phyloP scores from a whole-genome alignment of 1,140 invertebrate genomes.

The Conus betulinus region DNA sequence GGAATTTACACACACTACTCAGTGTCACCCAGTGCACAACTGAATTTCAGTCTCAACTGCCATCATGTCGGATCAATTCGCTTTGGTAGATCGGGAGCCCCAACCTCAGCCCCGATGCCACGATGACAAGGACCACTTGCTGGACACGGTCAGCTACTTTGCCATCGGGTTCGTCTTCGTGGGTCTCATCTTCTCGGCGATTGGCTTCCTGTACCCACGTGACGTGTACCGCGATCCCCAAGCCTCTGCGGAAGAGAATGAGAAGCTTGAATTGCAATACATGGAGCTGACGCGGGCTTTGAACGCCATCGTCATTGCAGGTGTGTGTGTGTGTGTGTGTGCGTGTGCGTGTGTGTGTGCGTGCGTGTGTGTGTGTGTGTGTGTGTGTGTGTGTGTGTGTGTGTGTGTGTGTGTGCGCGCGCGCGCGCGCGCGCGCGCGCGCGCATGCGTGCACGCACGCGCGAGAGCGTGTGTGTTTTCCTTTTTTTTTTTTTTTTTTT shows the following conservation, averaged over 20 bases:
- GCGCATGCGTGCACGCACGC: too few species aligned
- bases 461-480: too few species aligned
- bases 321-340: neutral
- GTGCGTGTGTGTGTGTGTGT: slow-evolving; percentile 1
- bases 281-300: slow-evolving; percentile 22
- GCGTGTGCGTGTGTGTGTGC: neutral
- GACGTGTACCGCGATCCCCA: slow-evolving; percentile 22
- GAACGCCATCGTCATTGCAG: slow-evolving; percentile 35
- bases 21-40: neutral
- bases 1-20: neutral
- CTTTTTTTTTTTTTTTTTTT: too few species aligned
- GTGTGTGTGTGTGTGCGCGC: neutral
- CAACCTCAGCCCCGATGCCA: neutral
- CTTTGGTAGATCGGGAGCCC: neutral
- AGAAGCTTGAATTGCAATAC: slow-evolving; percentile 38
- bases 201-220: slow-evolving; percentile 44
- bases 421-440: too few species aligned
- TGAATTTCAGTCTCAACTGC: neutral
- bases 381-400: neutral
- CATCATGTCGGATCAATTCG: neutral
- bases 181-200: slow-evolving; percentile 35
- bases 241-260: slow-evolving; percentile 31
- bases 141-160: slow-evolving; percentile 28
- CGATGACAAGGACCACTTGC: neutral
- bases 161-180: slow-evolving; percentile 34